Base-by-base conservation (phyloP, 2,888 invertebrate genomes). In the Leuctra nigra region DNA sequence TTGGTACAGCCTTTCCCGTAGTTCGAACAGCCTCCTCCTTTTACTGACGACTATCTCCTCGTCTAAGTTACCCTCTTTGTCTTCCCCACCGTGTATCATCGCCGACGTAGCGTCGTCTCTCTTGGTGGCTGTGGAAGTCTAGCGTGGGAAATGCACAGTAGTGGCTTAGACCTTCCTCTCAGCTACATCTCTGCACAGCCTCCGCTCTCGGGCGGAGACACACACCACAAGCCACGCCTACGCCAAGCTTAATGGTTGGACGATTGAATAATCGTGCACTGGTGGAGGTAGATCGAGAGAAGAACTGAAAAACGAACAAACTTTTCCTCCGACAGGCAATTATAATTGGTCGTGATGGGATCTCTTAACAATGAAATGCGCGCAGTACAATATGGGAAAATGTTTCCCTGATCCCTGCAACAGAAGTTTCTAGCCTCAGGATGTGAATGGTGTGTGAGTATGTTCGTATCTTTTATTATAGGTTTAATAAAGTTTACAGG, bases 141-240 rank as follows among this genome's bases (percentile, higher is more conserved):
- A 75, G 75, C 77, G 79, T 79, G 79, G 78, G 79, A 79, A 79
- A 75, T 78, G 78, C 76, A 79, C 79, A 75, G 79, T 77, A 78
- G 79, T 77, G 73, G 71, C 44, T 52, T 50, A 72, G 70, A 69
- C 68, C 67, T 66, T 68, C 68, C 67, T 65, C 63, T 64, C 66
- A 66, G 67, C 67, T 63, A 61, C 65, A 65, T 65, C 66, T 65
- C 66, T 64, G 60, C 66, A 66, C 64, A 65, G 65, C 64, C 64
- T 63, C 2, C 65, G 48, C 71, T 65, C 63, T 72, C 71, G 48
- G 67, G 64, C 58, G 69, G 63, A 47, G 59, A 53, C 50, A 35
- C 33, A 44, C 35, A 35, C 18, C 18, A 4, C 13, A 61, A 53
- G 59, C 59, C 22, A 39, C 61, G 57, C 61, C 61, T 56, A 57